A percentile compares a stretch with the other conserved stretches of the same genome.
Evolutionary conservation across 1,140 invertebrate species (phyloP).

Genomic region (Psix sp.): DNA sequence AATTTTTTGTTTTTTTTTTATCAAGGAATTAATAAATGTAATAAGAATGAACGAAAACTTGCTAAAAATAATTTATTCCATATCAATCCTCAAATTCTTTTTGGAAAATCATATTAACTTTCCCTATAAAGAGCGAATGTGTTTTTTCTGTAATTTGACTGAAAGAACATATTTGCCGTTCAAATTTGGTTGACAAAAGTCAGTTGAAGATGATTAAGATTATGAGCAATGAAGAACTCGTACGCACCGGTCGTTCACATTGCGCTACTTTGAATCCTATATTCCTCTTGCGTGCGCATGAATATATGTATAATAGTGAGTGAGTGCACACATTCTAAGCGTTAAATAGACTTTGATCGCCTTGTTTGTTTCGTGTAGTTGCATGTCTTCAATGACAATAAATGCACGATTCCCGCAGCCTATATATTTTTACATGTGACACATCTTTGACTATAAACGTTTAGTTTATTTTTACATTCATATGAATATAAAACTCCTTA

Average conservation of each 20-base stretch:
- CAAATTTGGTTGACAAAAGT: conserved; percentile 22
- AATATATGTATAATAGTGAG: conserved; percentile 61
- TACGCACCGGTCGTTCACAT: conserved; percentile 57
- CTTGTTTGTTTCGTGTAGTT: conserved; percentile 60
- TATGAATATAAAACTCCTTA: conserved; percentile 42
- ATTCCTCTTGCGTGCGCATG: conserved; percentile 54
- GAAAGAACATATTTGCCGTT: conserved; percentile 7
- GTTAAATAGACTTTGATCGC: conserved; percentile 63
- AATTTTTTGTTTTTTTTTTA: too few relatives aligned
- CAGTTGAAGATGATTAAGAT: conserved; percentile 30
- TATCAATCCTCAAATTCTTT: too few relatives aligned
- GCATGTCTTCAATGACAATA: conserved; percentile 61
- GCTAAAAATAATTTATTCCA: too few relatives aligned
- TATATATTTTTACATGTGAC: conserved; percentile 54
- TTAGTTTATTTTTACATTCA: conserved; percentile 55
- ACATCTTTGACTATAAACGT: conserved; percentile 46
- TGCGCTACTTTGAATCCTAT: conserved; percentile 59
- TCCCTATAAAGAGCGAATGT: too few relatives aligned
- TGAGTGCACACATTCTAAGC: conserved; percentile 57
- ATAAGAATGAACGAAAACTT: too few relatives aligned
- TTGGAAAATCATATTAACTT: too few relatives aligned
- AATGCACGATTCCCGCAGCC: conserved; percentile 55
- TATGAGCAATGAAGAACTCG: conserved; percentile 42
- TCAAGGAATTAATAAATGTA: too few relatives aligned
- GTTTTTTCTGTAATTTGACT: neutral